These are phyloP conservation scores for Flabesymbios commensalis DNA, from an alignment of 2,888 invertebrate genomes.

Conservation along the genomic window DNA sequence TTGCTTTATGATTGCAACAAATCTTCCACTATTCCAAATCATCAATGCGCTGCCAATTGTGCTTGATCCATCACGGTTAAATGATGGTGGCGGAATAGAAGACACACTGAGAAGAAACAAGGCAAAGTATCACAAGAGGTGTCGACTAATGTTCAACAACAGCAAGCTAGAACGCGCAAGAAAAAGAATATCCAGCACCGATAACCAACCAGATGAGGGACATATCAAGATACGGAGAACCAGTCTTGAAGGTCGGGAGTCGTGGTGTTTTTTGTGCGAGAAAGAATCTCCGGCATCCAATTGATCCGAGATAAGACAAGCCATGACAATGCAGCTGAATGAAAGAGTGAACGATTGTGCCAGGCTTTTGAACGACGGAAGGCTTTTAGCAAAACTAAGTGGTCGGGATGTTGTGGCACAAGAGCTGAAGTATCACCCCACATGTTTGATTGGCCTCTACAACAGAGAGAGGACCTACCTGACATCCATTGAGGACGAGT, in stretches of 20 bases:
- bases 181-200: neutral
- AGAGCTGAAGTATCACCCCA: conserved; percentile 8
- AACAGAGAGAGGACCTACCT: neutral
- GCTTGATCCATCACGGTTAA: conserved; percentile 25
- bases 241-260: neutral
- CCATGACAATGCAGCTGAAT: neutral
- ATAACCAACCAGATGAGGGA: neutral
- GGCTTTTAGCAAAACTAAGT: neutral
- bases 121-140: conserved; percentile 30
- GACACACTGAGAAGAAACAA: conserved; percentile 23
- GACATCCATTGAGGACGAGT: neutral
- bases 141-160: neutral
- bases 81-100: conserved; percentile 33
- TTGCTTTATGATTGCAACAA: neutral
- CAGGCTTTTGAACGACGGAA: neutral
- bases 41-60: conserved; percentile 16
- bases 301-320: conserved; percentile 3
- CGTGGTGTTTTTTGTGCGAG: neutral
- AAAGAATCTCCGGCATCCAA: neutral
- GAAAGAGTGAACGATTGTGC: neutral
- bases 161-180: neutral
- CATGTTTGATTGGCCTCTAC: conserved; percentile 1
- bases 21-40: conserved; percentile 1
- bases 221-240: neutral
- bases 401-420: conserved; percentile 3